These are phyloP conservation scores for Cecidostiba fungosa DNA, from an alignment of 2,888 invertebrate species.

Conservation along the genomic window DNA sequence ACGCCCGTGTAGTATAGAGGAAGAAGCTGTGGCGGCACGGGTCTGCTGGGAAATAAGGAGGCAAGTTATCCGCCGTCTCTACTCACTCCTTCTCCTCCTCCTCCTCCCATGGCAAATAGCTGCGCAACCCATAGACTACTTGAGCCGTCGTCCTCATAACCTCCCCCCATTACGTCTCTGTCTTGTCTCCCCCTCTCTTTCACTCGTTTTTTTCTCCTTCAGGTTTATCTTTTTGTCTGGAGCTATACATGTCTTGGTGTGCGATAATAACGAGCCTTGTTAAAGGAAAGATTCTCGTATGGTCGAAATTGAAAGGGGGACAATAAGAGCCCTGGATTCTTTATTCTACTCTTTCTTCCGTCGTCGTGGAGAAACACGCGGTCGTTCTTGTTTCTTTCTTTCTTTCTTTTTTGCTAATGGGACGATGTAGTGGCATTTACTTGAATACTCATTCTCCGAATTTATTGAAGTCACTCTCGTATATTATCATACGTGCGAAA, in stretches of 20 bases:
- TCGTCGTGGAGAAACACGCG: not conserved
- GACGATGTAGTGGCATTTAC: not conserved
- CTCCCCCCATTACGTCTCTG: slow-evolving; percentile 47
- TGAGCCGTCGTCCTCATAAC: slow-evolving; percentile 62
- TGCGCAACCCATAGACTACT: slow-evolving; percentile 72
- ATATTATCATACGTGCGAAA: too few relatives aligned
- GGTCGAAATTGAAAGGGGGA: slow-evolving; percentile 29
- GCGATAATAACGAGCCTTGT: slow-evolving; percentile 50
- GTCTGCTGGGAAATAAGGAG: slow-evolving; percentile 80
- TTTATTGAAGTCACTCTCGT: too few relatives aligned
- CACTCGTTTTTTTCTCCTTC: not conserved
- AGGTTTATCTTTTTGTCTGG: slow-evolving; percentile 18
- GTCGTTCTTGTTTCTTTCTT: too few relatives aligned
- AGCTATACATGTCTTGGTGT: not conserved
- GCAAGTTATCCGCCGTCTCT: slow-evolving; percentile 74
- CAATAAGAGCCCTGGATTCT: not conserved
- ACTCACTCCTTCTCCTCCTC: slow-evolving; percentile 66
- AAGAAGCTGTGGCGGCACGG: slow-evolving; percentile 66
- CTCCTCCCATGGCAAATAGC: slow-evolving; percentile 73
- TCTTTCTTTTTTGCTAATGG: not conserved
- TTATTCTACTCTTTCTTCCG: not conserved
- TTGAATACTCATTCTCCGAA: too few relatives aligned
- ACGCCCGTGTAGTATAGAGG: slow-evolving; percentile 26
- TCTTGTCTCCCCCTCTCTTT: slow-evolving; percentile 12
- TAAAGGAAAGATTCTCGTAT: slow-evolving; percentile 39